Conservation (phyloP, 2,888 invertebrate species). For the Acrobasis repandana region DNA sequence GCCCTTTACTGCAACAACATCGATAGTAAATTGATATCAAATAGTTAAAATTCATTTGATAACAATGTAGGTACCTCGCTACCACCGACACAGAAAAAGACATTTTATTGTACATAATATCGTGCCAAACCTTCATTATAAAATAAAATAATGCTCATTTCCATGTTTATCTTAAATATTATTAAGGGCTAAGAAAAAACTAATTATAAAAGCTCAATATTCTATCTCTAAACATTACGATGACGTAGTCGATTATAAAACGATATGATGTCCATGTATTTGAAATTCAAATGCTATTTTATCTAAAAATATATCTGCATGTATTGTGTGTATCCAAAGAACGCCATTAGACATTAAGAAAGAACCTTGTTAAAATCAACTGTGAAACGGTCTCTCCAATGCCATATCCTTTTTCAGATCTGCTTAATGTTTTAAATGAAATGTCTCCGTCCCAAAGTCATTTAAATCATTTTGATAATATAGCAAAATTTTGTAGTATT, state of each 20-base stretch:
- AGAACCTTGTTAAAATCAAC: slow-evolving; percentile 9
- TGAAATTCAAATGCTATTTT: slow-evolving; percentile 11
- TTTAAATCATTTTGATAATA: slow-evolving; percentile 68
- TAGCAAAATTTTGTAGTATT: slow-evolving; percentile 50
- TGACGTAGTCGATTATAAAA: slow-evolving; percentile 20
- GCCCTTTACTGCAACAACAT: no score
- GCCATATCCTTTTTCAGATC: slow-evolving; percentile 28
- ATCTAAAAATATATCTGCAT: slow-evolving; percentile 14
- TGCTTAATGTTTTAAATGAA: slow-evolving; percentile 53
- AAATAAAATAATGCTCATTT: slow-evolving; percentile 34
- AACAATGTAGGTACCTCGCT: no score
- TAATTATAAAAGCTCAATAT: slow-evolving; percentile 29
- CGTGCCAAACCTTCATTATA: slow-evolving; percentile 43
- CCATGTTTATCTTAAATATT: neutral
- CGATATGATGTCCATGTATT: slow-evolving; percentile 8
- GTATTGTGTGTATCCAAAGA: slow-evolving; percentile 13
- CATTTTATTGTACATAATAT: slow-evolving; percentile 23
- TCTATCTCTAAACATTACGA: neutral
- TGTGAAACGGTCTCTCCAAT: slow-evolving; percentile 22
- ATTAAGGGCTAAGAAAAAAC: slow-evolving; percentile 9
- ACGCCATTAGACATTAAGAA: slow-evolving; percentile 14
- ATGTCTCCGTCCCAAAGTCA: slow-evolving; percentile 81
- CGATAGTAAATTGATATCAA: no score
- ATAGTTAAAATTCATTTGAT: no score
- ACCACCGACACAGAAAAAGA: neutral